Conservation (phyloP, 1,140 invertebrate genomes). For the Scaptomyza pallida region DNA sequence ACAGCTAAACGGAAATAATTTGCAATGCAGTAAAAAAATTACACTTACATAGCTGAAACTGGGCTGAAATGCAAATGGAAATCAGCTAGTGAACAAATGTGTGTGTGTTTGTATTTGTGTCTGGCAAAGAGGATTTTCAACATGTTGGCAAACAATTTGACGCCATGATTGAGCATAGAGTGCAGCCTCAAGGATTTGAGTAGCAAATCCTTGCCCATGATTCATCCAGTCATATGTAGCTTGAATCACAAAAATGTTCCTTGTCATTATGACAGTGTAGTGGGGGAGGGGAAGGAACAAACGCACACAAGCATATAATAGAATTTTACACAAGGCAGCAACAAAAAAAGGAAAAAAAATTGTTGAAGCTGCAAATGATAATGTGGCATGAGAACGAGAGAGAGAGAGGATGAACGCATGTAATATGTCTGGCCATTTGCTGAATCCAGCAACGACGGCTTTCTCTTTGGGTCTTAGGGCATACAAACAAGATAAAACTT, state of each 20-base stretch:
- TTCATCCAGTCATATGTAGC: constrained; percentile 1
- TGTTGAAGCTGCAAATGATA: constrained; percentile 44
- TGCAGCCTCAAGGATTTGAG: constrained; percentile 13
- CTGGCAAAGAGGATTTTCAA: constrained; percentile 62
- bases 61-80: constrained; percentile 41
- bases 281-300: no score
- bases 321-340: constrained; percentile 23
- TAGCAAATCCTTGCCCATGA: constrained; percentile 13
- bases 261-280: constrained; percentile 29
- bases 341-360: no score
- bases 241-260: constrained; percentile 1
- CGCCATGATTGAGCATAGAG: constrained; percentile 38
- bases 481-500: constrained; percentile 76
- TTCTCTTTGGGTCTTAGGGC: constrained; percentile 19
- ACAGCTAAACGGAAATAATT: constrained; percentile 75
- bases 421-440: constrained; percentile 44
- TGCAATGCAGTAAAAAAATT: constrained; percentile 49
- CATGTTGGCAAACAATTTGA: constrained; percentile 61
- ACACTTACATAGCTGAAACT: neutral
- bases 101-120: constrained; percentile 49
- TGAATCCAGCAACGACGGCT: neutral
- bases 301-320: constrained; percentile 6
- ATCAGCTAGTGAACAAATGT: constrained; percentile 32
- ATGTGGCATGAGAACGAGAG: neutral
- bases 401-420: constrained; percentile 14